Conservation (phyloP, 2,113 vertebrate species). For the Anoura caudifer region DNA sequence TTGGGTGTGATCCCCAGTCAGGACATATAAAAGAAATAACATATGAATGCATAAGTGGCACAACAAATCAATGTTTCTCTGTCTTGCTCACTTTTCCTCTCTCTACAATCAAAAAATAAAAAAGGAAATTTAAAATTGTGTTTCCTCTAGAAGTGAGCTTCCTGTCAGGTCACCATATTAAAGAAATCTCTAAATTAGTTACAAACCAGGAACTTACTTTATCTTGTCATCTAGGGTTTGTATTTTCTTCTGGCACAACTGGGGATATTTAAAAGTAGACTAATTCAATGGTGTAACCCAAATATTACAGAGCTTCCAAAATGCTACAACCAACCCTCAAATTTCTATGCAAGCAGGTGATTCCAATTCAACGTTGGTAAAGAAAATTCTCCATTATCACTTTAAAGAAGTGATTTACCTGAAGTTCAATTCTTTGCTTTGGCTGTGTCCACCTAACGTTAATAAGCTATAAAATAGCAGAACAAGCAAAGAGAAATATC, state of each 20-base stretch:
- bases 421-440: background rate
- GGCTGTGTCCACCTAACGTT: background rate
- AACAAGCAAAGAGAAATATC: background rate
- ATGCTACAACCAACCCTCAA: background rate
- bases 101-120: background rate
- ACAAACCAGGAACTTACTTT: background rate
- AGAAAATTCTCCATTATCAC: background rate
- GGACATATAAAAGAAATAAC: background rate
- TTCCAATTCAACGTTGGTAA: background rate
- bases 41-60: background rate
- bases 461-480: background rate
- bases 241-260: conserved; percentile 10
- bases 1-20: background rate
- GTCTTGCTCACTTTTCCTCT: background rate
- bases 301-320: conserved; percentile 24
- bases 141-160: conserved; percentile 47
- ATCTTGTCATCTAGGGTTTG: background rate
- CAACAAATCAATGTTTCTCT: background rate
- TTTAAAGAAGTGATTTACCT: conserved; percentile 15
- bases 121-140: background rate
- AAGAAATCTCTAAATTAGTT: background rate
- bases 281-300: conserved; percentile 7
- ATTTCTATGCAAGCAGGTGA: background rate
- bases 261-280: background rate
- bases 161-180: background rate